Conservation (phyloP, 2,888 invertebrate genomes). For the Gymnocheta viridis region DNA sequence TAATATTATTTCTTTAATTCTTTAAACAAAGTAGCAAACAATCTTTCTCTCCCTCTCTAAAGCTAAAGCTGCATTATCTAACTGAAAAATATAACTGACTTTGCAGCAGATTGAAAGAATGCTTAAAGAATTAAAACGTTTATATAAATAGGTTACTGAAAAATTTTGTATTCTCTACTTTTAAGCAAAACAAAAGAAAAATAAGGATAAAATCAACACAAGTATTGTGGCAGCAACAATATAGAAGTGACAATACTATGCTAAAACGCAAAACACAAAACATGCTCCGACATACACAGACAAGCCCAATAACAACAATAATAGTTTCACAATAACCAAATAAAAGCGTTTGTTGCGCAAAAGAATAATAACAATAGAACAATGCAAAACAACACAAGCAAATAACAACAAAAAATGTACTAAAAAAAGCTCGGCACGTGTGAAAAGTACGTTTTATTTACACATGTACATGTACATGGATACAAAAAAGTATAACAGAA, state of each 20-base stretch:
- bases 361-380: conserved; percentile 13
- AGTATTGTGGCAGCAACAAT: conserved; percentile 27
- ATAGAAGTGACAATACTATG: not conserved
- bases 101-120: conserved; percentile 2
- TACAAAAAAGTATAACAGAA: not conserved
- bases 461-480: not conserved
- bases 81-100: not conserved
- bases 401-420: conserved; percentile 6
- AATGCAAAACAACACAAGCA: not conserved
- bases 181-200: conserved; percentile 27
- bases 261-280: not conserved
- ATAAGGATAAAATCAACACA: conserved; percentile 1
- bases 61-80: conserved; percentile 19
- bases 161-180: not conserved
- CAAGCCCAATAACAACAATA: conserved; percentile 8
- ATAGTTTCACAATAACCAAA: conserved; percentile 31
- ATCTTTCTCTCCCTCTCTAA: too few species aligned
- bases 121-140: conserved; percentile 47
- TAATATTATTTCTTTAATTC: too few species aligned
- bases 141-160: conserved; percentile 36
- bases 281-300: not conserved
- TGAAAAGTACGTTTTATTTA: not conserved
- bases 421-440: conserved; percentile 26
- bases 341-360: conserved; percentile 25
- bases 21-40: too few species aligned